Conservation (phyloP, 2,888 invertebrate species). For the Merodon equestris region DNA sequence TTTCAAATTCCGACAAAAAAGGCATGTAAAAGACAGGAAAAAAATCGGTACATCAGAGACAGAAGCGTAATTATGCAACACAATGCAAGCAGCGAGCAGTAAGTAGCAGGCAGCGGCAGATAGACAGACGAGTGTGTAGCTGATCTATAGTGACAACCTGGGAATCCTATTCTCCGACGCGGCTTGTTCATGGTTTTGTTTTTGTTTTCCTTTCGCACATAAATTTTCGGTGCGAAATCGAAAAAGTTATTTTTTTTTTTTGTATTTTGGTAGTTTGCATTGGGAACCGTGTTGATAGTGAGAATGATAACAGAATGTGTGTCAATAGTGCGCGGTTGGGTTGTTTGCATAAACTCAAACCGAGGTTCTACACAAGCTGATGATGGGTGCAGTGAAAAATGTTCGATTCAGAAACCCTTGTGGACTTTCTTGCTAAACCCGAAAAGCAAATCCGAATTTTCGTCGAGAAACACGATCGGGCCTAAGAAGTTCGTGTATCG, state of each 20-base stretch:
- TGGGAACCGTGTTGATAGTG: constrained; percentile 41
- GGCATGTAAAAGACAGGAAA: constrained; percentile 21
- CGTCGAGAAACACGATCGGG: no score
- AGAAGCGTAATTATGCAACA: constrained; percentile 47
- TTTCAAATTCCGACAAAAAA: background rate
- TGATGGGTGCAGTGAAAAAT: no score
- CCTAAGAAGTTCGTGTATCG: no score
- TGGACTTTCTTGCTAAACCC: no score
- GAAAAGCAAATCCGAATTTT: no score
- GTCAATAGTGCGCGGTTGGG: background rate
- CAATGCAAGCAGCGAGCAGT: background rate
- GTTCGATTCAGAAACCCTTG: no score
- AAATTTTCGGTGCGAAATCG: constrained; percentile 46
- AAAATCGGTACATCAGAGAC: constrained; percentile 45
- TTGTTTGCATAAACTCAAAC: no score
- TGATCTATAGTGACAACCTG: constrained; percentile 26
- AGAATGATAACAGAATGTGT: constrained; percentile 10
- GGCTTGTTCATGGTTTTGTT: constrained; percentile 1
- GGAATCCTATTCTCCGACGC: constrained; percentile 30
- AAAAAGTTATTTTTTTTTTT: constrained; percentile 30
- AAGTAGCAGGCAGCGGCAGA: background rate
- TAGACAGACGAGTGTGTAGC: background rate
- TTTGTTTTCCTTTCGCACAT: constrained; percentile 39
- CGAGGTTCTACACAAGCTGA: no score
- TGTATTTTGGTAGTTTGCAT: background rate